Percentiles rank a stretch among this genome's conserved stretches.
Evolutionary conservation across 2,113 vertebrate genomes (phyloP).

Genomic region (Empidonax alnorum): DNA sequence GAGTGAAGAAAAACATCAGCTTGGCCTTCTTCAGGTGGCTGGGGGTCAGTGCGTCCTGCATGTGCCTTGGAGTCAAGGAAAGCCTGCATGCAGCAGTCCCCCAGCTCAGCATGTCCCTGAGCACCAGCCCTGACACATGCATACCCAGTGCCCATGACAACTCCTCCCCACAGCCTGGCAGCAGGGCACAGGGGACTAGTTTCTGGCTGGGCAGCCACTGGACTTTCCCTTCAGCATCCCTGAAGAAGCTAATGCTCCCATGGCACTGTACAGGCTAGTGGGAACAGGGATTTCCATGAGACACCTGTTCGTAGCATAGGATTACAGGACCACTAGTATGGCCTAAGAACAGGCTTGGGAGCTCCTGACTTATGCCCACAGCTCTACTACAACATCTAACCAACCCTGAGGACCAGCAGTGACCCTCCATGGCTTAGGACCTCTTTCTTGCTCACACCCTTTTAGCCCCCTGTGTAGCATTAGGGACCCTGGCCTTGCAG

Average conservation of each 20-base stretch:
- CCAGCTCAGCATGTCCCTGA: rapidly evolving
- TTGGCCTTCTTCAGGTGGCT: conserved; percentile 97
- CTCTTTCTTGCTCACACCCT: not conserved
- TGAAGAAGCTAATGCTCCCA: not conserved
- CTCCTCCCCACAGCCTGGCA: not conserved
- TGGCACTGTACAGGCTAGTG: not conserved
- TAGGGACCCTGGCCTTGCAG: not conserved
- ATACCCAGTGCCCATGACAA: rapidly evolving
- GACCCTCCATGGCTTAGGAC: not conserved
- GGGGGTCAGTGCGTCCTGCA: conserved; percentile 91
- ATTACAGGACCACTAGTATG: not conserved
- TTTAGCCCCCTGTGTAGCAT: not conserved
- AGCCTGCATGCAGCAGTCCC: not conserved
- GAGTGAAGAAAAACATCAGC: conserved; percentile 97
- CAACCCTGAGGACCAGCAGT: not conserved
- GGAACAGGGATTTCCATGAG: not conserved
- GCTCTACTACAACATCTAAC: not conserved
- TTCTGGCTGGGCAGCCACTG: not conserved
- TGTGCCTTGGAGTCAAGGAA: conserved; percentile 86
- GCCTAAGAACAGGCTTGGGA: not conserved
- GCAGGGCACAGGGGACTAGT: not conserved
- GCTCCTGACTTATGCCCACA: not conserved
- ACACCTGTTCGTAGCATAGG: not conserved
- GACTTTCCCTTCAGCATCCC: not conserved
- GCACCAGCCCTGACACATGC: not conserved